Evolutionary conservation across 1,140 invertebrate species (phyloP).

Genomic region (Papilio machaon): DNA sequence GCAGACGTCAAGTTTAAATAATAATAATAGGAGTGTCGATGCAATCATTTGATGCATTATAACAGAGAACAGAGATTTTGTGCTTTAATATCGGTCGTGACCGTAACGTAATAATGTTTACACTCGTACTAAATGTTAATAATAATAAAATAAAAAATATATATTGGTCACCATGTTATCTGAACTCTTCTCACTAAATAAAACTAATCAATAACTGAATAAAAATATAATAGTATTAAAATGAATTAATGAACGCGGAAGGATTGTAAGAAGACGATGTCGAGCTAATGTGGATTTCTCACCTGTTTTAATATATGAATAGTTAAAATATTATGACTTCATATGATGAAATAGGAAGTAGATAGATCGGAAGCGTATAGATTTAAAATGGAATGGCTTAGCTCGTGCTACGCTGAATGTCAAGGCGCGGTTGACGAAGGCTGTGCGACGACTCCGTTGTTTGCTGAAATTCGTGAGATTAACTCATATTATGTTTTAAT

Average conservation of each 20-base stretch:
- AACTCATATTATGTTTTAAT: background rate
- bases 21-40: slow-evolving; percentile 59
- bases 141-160: background rate
- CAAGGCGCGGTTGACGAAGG: slow-evolving; percentile 66
- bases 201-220: background rate
- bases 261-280: background rate
- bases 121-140: background rate
- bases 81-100: slow-evolving; percentile 20
- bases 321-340: slow-evolving; percentile 28
- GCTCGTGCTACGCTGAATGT: slow-evolving; percentile 71
- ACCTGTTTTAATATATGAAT: slow-evolving; percentile 25
- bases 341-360: slow-evolving; percentile 64
- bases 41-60: background rate
- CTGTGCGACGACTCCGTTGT: slow-evolving; percentile 40
- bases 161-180: background rate
- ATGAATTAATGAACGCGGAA: background rate
- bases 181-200: background rate
- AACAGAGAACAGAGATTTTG: slow-evolving; percentile 24
- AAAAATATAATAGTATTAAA: background rate
- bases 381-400: slow-evolving; percentile 74
- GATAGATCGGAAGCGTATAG: slow-evolving; percentile 69
- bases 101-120: background rate
- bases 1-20: slow-evolving; percentile 62
- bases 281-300: background rate
- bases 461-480: slow-evolving; percentile 46